These are phyloP conservation scores for Xylota sylvarum DNA, from an alignment of 2,888 invertebrate species.

Conservation along the genomic window DNA sequence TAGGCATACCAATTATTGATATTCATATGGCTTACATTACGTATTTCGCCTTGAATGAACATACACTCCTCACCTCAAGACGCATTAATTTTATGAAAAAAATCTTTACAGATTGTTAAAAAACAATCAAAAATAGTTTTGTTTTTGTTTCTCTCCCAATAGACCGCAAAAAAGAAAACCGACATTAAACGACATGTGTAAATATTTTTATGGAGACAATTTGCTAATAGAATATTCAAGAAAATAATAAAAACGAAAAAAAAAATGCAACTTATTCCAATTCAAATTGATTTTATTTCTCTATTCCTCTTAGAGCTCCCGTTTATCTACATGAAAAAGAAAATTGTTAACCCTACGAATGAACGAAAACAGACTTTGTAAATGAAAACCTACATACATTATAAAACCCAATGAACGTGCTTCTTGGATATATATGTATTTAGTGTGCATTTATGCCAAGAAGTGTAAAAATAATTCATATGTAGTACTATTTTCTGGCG, in stretches of 20 bases:
- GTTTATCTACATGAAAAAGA: not conserved
- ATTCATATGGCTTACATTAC: too few species aligned
- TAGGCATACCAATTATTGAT: too few species aligned
- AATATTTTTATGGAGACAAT: constrained; percentile 14
- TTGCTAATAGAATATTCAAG: constrained; percentile 20
- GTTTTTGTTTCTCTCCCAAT: not conserved
- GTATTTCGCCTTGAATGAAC: not conserved
- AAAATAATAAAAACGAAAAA: not conserved
- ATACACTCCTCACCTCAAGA: not conserved
- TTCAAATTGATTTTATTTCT: constrained; percentile 17
- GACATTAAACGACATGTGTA: constrained; percentile 8
- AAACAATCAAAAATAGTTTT: not conserved
- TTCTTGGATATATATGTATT: constrained; percentile 20
- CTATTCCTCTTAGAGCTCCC: not conserved
- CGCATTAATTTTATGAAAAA: too few species aligned
- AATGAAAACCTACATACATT: constrained; percentile 3
- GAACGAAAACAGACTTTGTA: constrained; percentile 18
- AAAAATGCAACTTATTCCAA: constrained; percentile 3
- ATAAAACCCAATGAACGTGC: constrained; percentile 13
- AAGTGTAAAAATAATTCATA: not conserved
- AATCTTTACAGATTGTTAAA: not conserved
- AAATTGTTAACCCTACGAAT: constrained; percentile 15
- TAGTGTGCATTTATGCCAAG: constrained; percentile 24
- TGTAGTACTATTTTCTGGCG: constrained; percentile 29
- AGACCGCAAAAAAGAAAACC: not conserved